Percentiles rank a stretch among this genome's conserved stretches.
These are phyloP conservation scores for Uloborus diversus DNA, from an alignment of 1,140 invertebrate species.

Conservation along the genomic window DNA sequence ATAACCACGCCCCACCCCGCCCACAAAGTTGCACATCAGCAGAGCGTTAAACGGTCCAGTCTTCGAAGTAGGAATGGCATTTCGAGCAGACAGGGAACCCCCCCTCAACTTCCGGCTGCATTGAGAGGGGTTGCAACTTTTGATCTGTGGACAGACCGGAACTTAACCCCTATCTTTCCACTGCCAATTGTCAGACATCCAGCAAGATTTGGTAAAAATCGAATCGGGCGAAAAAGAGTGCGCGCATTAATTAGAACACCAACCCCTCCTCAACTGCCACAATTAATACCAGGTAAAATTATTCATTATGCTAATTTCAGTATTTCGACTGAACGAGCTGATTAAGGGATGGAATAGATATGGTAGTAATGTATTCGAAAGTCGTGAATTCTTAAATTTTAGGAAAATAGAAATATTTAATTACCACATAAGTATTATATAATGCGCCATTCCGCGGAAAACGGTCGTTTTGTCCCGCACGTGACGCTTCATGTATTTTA, in stretches of 20 bases:
- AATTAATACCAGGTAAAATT: slow-evolving; percentile 32
- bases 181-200: slow-evolving; percentile 39
- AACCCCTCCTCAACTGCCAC: slow-evolving; percentile 28
- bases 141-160: slow-evolving; percentile 30
- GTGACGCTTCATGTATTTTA: too few relatives aligned
- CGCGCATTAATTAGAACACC: slow-evolving; percentile 28
- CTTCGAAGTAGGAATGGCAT: background rate
- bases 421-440: too few relatives aligned
- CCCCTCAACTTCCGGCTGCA: background rate
- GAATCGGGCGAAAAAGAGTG: slow-evolving; percentile 12
- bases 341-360: too few relatives aligned
- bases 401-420: too few relatives aligned
- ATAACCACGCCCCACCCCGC: slow-evolving; percentile 14
- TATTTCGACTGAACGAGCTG: too few relatives aligned
- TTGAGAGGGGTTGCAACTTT: slow-evolving; percentile 7
- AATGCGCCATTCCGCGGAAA: too few relatives aligned
- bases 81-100: background rate
- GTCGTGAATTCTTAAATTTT: too few relatives aligned
- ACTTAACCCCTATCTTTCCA: slow-evolving; percentile 41
- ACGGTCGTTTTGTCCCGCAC: too few relatives aligned
- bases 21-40: background rate
- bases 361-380: too few relatives aligned
- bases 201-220: slow-evolving; percentile 13
- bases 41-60: background rate
- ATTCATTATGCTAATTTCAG: too few relatives aligned